Evolutionary conservation across 2,113 vertebrate species (phyloP), one percentile per base, ranked within the genome.

Genomic region (Oreochromis aureus): DNA sequence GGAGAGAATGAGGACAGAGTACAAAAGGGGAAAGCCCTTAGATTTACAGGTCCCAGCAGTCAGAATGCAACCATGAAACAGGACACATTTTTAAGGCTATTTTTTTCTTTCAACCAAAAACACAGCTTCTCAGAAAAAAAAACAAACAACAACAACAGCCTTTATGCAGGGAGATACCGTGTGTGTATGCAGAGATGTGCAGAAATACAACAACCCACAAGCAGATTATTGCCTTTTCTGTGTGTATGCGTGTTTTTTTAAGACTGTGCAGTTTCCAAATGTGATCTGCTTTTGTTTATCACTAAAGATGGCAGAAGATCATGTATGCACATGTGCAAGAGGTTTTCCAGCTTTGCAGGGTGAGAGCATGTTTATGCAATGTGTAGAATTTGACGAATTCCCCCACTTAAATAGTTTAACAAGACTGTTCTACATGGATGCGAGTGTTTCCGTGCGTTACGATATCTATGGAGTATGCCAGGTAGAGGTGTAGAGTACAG

Each of bases 1-100:
- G 89, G 88, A 93, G 95, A 94, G 93, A 96, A 96, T 94, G 93
- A 94, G 86, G 89, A 85, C 91, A 91, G 91, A 88, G 91, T 86
- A 95, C 87, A 93, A 93, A 95, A 94, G 91, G 93, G 90, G 86
- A 95, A 94, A 94, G 86, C 94, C 89, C 92, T 89, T 86, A 93
- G 92, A 94, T 95, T 94, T 95, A 96, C 89, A 89, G 90, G 90
- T 94, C 93, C 91, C 92, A 80, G 88, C 91, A 91, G 94, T 88
- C 90, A 92, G 82, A 92, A 92, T 86, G 84, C 90, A 92, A 93
- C 81, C 89, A 87, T 90, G 89, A 76, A 85, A 81, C 84, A 87
- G 84, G 80, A 90, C 85, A 93, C 87, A 84, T 87, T 89, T 89
- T 86, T 22, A 22, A 59, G 83, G 6, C 46, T 7, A 76, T 76